Evolutionary conservation across 2,113 vertebrate genomes (phyloP).

Genomic region (Buteo buteo): DNA sequence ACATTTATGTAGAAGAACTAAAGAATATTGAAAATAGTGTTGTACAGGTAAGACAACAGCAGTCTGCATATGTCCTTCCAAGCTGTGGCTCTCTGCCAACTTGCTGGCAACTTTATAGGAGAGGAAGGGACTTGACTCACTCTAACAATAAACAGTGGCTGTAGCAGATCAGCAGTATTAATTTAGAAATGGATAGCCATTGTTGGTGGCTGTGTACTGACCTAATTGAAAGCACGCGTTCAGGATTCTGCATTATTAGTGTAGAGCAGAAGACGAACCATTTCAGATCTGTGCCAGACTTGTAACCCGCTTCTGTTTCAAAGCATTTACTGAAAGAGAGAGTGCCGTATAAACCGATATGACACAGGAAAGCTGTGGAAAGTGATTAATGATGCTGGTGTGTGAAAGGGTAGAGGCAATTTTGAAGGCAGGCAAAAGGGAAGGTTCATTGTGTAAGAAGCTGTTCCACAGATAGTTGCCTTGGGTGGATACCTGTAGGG

Average conservation of each 20-base stretch:
- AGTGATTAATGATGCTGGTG: not conserved
- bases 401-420: not conserved
- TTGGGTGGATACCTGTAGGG: not conserved
- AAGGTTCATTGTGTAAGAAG: not conserved
- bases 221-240: not conserved
- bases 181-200: not conserved
- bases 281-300: not conserved
- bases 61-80: not conserved
- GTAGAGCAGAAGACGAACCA: not conserved
- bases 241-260: not conserved
- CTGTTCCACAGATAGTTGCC: not conserved
- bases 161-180: not conserved
- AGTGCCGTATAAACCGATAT: not conserved
- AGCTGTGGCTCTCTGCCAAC: not conserved
- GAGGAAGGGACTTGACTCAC: not conserved
- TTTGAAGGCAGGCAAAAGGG: not conserved
- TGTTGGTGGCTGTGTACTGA: not conserved
- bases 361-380: not conserved
- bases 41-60: not conserved
- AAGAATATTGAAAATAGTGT: not conserved
- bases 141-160: not conserved
- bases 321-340: not conserved
- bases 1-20: not conserved
- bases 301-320: not conserved
- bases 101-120: not conserved